A percentile compares a stretch with the other conserved stretches of the same genome.
Conservation (phyloP, 2,797 vertebrate genomes). For the Aselliscus stoliczkanus region DNA sequence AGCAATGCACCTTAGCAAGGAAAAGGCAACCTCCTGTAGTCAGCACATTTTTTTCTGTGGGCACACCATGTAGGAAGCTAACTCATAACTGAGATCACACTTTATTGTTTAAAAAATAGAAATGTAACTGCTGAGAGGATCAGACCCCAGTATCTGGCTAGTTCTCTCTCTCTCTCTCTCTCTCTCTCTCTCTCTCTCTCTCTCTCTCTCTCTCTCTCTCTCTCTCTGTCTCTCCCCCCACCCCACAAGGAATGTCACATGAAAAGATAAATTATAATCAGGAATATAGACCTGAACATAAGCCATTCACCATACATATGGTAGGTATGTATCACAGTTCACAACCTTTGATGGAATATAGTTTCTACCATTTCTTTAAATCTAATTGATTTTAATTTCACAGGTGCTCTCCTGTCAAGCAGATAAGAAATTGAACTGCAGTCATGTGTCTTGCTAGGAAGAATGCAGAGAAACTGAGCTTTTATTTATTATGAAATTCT, state of each 20-base stretch:
- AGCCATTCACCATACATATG: not conserved
- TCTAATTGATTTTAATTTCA: not conserved
- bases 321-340: not conserved
- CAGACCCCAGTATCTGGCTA: not conserved
- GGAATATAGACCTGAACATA: not conserved
- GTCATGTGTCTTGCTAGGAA: not conserved
- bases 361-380: not conserved
- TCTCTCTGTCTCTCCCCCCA: not conserved
- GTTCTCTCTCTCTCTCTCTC: not conserved
- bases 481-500: not conserved
- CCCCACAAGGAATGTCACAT: not conserved
- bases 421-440: not conserved
- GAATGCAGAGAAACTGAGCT: not conserved
- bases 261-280: not conserved
- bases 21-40: not conserved
- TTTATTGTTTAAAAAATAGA: not conserved
- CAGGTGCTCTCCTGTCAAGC: not conserved
- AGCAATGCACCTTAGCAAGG: not conserved
- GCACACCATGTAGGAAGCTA: not conserved
- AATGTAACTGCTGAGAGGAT: not conserved
- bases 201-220: not conserved
- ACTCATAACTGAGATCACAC: not conserved
- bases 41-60: not conserved
- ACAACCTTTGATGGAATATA: not conserved
- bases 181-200: not conserved